Conservation (phyloP, 2,113 vertebrate genomes). For the Sander vitreus region DNA sequence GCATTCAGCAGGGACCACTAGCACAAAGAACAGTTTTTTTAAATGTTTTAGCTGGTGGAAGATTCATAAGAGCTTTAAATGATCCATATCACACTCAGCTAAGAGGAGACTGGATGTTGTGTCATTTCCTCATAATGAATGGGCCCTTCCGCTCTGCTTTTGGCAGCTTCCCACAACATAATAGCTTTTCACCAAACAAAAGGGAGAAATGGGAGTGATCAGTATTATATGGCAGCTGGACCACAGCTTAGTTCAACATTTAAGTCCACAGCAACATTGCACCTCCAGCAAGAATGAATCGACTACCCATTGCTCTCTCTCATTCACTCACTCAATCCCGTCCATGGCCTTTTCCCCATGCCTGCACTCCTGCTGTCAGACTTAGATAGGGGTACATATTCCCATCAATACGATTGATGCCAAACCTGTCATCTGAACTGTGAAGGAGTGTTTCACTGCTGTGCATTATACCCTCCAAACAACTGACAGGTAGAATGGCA, state of each 20-base stretch:
- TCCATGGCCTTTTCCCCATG: slow-evolving; percentile 35
- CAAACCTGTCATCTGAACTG: slow-evolving; percentile 52
- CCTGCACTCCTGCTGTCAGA: slow-evolving; percentile 63
- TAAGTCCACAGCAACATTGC: slow-evolving; percentile 30
- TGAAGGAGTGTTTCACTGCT: slow-evolving; percentile 52
- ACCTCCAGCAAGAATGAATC: slow-evolving; percentile 36
- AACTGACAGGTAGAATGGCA: slow-evolving; percentile 39
- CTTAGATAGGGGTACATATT: slow-evolving; percentile 70
- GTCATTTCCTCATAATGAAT: slow-evolving; percentile 46
- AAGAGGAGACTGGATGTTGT: slow-evolving; percentile 35
- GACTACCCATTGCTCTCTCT: slow-evolving; percentile 17
- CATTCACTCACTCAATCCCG: slow-evolving; percentile 27
- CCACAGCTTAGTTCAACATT: slow-evolving; percentile 26
- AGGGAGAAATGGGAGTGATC: slow-evolving; percentile 18
- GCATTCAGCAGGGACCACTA: slow-evolving; percentile 12
- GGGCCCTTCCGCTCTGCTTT: slow-evolving; percentile 24
- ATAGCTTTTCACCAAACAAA: slow-evolving; percentile 41
- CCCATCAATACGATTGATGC: slow-evolving; percentile 72
- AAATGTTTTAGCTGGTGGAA: slow-evolving; percentile 19
- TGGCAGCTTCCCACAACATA: slow-evolving; percentile 45
- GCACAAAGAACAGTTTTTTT: background rate
- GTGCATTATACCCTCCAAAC: slow-evolving; percentile 61
- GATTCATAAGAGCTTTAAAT: slow-evolving; percentile 43
- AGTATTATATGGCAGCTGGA: slow-evolving; percentile 30
- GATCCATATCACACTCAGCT: slow-evolving; percentile 36